Evolutionary conservation across 2,113 vertebrate species (phyloP).

Genomic region (Trematocara zebra): DNA sequence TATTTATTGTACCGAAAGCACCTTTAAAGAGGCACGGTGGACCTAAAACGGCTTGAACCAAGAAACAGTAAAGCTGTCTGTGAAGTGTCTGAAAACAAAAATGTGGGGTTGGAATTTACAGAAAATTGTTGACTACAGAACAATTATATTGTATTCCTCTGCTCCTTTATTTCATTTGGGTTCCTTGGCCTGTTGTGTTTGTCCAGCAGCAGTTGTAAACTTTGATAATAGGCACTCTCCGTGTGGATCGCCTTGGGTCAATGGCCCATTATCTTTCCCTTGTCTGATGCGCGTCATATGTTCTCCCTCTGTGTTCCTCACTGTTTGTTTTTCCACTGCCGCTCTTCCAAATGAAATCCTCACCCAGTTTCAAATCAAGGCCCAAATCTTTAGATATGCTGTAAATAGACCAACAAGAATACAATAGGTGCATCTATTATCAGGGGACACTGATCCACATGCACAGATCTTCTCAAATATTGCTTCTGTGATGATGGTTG

Average conservation of each 20-base stretch:
- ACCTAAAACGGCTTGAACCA: not conserved
- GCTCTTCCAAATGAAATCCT: constrained; percentile 3
- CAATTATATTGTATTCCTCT: not conserved
- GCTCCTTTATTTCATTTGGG: not conserved
- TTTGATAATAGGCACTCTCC: not conserved
- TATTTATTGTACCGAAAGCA: not conserved
- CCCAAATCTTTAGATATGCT: not conserved
- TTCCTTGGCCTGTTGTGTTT: not conserved
- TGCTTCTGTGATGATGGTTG: not conserved
- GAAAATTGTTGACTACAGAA: not conserved
- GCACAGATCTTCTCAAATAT: not conserved
- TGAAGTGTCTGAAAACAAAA: not conserved
- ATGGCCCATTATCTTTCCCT: constrained; percentile 10
- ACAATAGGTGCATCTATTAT: not conserved
- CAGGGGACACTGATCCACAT: not conserved
- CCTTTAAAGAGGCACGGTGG: not conserved
- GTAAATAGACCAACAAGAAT: not conserved
- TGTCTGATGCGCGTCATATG: not conserved
- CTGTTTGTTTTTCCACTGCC: constrained; percentile 40
- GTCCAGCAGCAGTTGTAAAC: constrained; percentile 18
- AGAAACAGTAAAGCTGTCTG: not conserved
- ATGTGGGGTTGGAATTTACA: not conserved
- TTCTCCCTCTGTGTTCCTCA: not conserved
- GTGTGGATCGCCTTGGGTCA: constrained; percentile 13
- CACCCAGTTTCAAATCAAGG: not conserved